Percentiles rank a stretch among this genome's conserved stretches.
These are phyloP conservation scores for Oligia fasciuncula DNA, from an alignment of 2,888 invertebrate genomes.

Conservation along the genomic window DNA sequence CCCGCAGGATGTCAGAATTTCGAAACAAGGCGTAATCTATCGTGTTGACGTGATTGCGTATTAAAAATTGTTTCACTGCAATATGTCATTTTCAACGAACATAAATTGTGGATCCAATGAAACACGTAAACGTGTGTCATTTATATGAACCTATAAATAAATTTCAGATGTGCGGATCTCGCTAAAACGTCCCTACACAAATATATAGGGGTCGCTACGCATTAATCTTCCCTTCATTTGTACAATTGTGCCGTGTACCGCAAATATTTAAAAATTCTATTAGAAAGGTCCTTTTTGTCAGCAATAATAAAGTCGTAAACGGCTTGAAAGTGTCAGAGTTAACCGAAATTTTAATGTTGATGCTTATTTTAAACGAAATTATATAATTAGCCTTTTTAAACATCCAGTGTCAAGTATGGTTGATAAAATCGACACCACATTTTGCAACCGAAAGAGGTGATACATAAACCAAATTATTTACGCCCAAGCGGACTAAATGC, in stretches of 20 bases:
- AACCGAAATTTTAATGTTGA: conserved; percentile 32
- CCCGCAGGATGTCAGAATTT: conserved; percentile 51
- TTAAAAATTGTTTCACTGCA: conserved; percentile 69
- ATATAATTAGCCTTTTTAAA: conserved; percentile 44
- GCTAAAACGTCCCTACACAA: conserved; percentile 84
- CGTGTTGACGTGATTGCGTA: conserved; percentile 61
- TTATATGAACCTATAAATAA: conserved; percentile 84
- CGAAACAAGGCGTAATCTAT: conserved; percentile 58
- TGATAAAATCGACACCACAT: conserved; percentile 37
- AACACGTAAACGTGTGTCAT: conserved; percentile 80
- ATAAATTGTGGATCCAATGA: conserved; percentile 79
- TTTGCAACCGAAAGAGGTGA: conserved; percentile 40
- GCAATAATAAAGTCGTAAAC: conserved; percentile 57
- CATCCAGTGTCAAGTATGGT: conserved; percentile 35
- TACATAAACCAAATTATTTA: conserved; percentile 47
- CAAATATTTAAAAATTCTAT: conserved; percentile 63
- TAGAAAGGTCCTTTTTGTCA: conserved; percentile 43
- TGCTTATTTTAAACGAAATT: conserved; percentile 31
- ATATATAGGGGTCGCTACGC: conserved; percentile 82
- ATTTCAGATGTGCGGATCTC: conserved; percentile 82
- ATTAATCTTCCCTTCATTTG: conserved; percentile 83
- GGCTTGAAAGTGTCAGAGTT: conserved; percentile 32
- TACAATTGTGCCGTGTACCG: conserved; percentile 69
- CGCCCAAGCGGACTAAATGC: conserved; percentile 29
- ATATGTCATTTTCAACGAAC: conserved; percentile 70